Evolutionary conservation across 2,888 invertebrate species (phyloP).

Genomic region (Drosophila formosana): DNA sequence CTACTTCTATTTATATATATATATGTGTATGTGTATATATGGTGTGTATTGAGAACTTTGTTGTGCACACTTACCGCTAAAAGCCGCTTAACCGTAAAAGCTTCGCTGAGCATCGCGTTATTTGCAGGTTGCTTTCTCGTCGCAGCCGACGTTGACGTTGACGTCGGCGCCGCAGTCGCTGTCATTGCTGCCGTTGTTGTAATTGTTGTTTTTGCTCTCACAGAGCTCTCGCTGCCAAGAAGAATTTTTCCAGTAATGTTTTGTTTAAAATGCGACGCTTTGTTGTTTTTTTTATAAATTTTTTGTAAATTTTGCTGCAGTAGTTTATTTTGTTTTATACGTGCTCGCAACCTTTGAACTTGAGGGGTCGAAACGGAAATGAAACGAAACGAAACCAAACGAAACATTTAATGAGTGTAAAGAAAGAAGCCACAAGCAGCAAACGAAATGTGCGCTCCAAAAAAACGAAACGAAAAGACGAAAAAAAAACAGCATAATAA

Average conservation of each 20-base stretch:
- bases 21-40: background rate
- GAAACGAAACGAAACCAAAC: constrained; percentile 60
- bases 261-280: constrained; percentile 46
- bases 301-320: constrained; percentile 16
- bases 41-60: constrained; percentile 34
- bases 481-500: constrained; percentile 32
- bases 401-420: constrained; percentile 60
- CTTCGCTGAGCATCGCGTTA: constrained; percentile 65
- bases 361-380: constrained; percentile 70
- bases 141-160: constrained; percentile 62
- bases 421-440: constrained; percentile 19
- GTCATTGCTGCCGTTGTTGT: constrained; percentile 22
- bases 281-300: constrained; percentile 9
- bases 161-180: constrained; percentile 49
- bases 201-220: constrained; percentile 39
- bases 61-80: constrained; percentile 77
- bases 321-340: constrained; percentile 14
- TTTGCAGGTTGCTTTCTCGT: constrained; percentile 78
- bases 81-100: constrained; percentile 81
- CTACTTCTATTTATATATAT: constrained; percentile 10
- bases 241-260: constrained; percentile 43
- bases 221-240: constrained; percentile 47
- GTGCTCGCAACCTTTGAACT: constrained; percentile 69
- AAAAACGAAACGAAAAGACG: constrained; percentile 26
- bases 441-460: constrained; percentile 48